Evolutionary conservation across 2,113 vertebrate genomes (phyloP).

Genomic region (Danio rerio): DNA sequence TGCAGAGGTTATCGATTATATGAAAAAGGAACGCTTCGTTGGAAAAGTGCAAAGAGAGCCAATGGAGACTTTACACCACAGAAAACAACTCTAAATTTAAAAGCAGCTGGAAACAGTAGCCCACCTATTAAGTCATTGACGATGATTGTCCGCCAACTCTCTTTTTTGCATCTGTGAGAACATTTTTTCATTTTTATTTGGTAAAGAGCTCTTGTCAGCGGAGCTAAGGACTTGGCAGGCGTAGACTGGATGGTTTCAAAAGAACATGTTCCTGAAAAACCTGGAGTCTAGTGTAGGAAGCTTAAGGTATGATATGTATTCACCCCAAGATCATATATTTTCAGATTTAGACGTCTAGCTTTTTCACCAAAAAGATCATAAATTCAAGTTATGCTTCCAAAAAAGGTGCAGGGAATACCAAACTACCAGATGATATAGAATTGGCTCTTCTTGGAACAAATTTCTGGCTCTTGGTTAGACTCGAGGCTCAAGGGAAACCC

Average conservation of each 20-base stretch:
- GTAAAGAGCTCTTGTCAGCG: conserved; percentile 24
- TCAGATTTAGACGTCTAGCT: background rate
- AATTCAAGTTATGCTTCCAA: background rate
- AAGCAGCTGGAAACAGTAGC: conserved; percentile 24
- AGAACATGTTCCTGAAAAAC: background rate
- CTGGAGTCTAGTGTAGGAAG: background rate
- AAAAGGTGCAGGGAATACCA: background rate
- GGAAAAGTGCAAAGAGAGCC: background rate
- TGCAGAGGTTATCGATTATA: conserved; percentile 8
- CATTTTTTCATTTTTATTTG: conserved; percentile 6
- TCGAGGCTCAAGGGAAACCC: background rate
- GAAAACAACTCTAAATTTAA: background rate
- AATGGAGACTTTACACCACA: conserved; percentile 1
- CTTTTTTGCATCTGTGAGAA: background rate
- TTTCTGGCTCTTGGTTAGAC: conserved; percentile 10
- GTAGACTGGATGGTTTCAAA: background rate
- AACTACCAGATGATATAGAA: background rate
- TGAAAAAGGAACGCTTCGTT: background rate
- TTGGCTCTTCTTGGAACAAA: background rate
- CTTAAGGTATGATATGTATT: background rate
- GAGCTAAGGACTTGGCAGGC: conserved; percentile 3
- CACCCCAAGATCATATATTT: background rate
- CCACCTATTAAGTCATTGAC: conserved; percentile 2
- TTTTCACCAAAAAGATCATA: conserved; percentile 14
- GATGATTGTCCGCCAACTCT: conserved; percentile 2